A percentile compares a stretch with the other conserved stretches of the same genome.
Evolutionary conservation across 2,797 vertebrate species (phyloP).

Genomic region (Acipenser transmontanus): DNA sequence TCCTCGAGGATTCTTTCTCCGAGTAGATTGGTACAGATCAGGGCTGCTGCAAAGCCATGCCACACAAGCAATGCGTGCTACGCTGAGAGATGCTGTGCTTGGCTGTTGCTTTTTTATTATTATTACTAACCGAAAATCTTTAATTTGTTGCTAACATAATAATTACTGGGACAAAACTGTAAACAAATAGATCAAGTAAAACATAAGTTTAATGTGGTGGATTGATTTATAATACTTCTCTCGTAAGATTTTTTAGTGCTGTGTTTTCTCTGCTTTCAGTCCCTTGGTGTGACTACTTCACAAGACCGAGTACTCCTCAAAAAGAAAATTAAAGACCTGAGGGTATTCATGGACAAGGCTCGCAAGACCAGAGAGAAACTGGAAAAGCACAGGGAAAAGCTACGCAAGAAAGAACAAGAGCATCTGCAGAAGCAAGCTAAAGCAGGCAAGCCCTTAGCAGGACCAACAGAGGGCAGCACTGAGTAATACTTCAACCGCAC

Average conservation of each 20-base stretch:
- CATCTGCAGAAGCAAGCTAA: conserved; percentile 68
- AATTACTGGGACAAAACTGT: too few relatives aligned
- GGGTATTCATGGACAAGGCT: conserved; percentile 79
- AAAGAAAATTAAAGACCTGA: conserved; percentile 92
- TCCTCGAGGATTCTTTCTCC: too few relatives aligned
- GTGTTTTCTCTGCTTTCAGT: conserved; percentile 36
- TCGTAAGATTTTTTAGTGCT: neutral
- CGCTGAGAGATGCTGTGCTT: too few relatives aligned
- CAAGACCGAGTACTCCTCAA: conserved; percentile 84
- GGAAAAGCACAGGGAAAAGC: conserved; percentile 81
- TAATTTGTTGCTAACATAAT: too few relatives aligned
- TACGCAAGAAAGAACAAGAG: conserved; percentile 71
- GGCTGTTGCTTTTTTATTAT: too few relatives aligned
- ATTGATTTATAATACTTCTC: too few relatives aligned
- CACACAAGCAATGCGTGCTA: too few relatives aligned
- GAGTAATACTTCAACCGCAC: conserved; percentile 48
- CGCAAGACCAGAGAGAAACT: conserved; percentile 80
- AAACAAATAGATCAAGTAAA: too few relatives aligned
- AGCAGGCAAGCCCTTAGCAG: conserved; percentile 43
- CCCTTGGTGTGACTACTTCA: conserved; percentile 78
- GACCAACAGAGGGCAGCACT: conserved; percentile 46
- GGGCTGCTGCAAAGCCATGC: too few relatives aligned
- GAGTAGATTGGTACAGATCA: too few relatives aligned
- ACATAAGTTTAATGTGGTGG: too few relatives aligned
- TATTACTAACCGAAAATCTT: too few relatives aligned